These are phyloP conservation scores for Dasysyrphus albostriatus DNA, from an alignment of 2,888 invertebrate species.

Conservation along the genomic window DNA sequence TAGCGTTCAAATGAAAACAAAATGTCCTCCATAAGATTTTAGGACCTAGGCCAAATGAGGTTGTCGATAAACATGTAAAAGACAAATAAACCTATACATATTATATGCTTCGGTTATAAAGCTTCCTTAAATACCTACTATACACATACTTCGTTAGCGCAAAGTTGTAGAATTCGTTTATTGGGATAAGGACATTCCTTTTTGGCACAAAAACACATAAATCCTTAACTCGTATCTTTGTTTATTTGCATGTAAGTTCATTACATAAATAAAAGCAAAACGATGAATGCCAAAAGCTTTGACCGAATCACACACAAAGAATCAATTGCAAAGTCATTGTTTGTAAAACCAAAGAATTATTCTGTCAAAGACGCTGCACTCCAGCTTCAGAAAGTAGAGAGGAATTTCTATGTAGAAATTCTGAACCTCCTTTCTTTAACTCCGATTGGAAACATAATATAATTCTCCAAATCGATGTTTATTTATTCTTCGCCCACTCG, in stretches of 20 bases:
- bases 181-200: conserved; percentile 21
- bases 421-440: not conserved
- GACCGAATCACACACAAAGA: conserved; percentile 49
- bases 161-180: conserved; percentile 15
- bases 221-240: not conserved
- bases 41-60: conserved; percentile 22
- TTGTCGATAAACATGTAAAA: conserved; percentile 44
- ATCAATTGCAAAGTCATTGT: conserved; percentile 64
- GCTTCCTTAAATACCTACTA: conserved; percentile 9
- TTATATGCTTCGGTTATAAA: not conserved
- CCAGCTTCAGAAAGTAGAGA: not conserved
- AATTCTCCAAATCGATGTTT: conserved; percentile 40
- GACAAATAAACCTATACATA: conserved; percentile 11
- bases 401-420: conserved; percentile 23
- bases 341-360: conserved; percentile 56
- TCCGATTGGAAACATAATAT: conserved; percentile 22
- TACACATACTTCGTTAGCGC: conserved; percentile 41
- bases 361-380: conserved; percentile 53
- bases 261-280: conserved; percentile 37
- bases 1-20: not conserved
- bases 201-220: not conserved
- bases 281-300: conserved; percentile 35
- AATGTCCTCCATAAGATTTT: conserved; percentile 28
- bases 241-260: conserved; percentile 48
- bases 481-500: conserved; percentile 38